These are phyloP conservation scores for Gasterosteus aculeatus DNA, from an alignment of 2,113 vertebrate genomes.

Conservation along the genomic window DNA sequence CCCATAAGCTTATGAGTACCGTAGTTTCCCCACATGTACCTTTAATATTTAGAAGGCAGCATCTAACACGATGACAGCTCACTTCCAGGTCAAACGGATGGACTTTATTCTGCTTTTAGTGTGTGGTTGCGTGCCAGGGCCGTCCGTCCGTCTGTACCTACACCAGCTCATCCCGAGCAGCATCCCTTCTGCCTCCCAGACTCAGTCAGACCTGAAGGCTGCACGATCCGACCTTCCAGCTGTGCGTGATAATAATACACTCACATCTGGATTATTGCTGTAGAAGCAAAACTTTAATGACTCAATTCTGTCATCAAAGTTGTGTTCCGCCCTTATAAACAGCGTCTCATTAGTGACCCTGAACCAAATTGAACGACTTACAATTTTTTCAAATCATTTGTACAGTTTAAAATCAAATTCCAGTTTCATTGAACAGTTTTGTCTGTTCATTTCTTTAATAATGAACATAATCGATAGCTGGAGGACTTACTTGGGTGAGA, in stretches of 20 bases:
- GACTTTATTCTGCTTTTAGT: slow-evolving; percentile 1
- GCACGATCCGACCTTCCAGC: background rate
- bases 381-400: background rate
- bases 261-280: slow-evolving; percentile 3
- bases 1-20: no score
- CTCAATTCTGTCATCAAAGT: background rate
- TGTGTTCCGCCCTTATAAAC: background rate
- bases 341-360: background rate
- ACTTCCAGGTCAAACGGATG: background rate
- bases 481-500: background rate
- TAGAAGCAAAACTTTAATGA: background rate
- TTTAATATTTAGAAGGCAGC: background rate
- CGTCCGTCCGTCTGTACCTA: background rate
- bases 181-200: background rate
- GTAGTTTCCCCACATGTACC: background rate
- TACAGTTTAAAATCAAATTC: background rate
- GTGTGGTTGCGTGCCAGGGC: background rate
- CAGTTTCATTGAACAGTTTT: background rate
- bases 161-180: background rate
- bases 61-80: background rate
- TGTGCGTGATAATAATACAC: background rate
- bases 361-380: background rate
- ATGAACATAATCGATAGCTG: background rate
- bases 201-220: background rate
- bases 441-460: background rate